Evolutionary conservation across 2,113 vertebrate genomes (phyloP), one percentile per base, ranked within the genome.

Genomic region (Aspiorhynchus laticeps): DNA sequence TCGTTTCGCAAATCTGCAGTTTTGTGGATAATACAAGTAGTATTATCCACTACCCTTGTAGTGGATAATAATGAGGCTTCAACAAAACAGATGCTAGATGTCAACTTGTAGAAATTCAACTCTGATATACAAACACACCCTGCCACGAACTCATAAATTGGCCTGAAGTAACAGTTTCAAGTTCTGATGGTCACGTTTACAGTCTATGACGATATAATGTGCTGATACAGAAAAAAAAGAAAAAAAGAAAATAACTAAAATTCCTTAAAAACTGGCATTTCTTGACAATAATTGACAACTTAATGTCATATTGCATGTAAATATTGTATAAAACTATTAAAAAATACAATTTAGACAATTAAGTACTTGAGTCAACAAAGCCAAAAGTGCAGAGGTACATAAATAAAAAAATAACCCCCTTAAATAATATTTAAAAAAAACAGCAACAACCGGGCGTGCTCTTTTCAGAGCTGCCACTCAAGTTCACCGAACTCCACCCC

Each of bases 381-480:
- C 94, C 95, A 95, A 95, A 95, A 95, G 95, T 96, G 95, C 95
- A 95, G 95, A 95, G 95, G 94, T 95, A 94, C 93, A 95, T 94
- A 95, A 95, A 95, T 93, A 93, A 93, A 86, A 86, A 95, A 83
- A 19, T 28, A 24, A 69, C 17, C 63, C 79, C 63, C 63, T 51
- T 17, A 74, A 85, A 85, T 41, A 53, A 71, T 59, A 59, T 79
- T 21, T 3, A 46, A 59, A 24, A 63, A 63, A 63, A 67, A 38
- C 3, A 65, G 14, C 33, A 53, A 31, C 21, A 83, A 83, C 59
- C 46, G 56, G 38, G 43, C 24, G 80, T 76, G 14, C 76, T 74
- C 89, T 90, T 85, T 88, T 75, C 75, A 85, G 85, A 88, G 87
- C 87, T 76, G 85, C 89, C 80, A 43, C 78, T 89, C 86, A 77